A percentile compares a stretch with the other conserved stretches of the same genome.
Evolutionary conservation across 2,888 invertebrate genomes (phyloP).

Genomic region (Drosophila meridionalis): DNA sequence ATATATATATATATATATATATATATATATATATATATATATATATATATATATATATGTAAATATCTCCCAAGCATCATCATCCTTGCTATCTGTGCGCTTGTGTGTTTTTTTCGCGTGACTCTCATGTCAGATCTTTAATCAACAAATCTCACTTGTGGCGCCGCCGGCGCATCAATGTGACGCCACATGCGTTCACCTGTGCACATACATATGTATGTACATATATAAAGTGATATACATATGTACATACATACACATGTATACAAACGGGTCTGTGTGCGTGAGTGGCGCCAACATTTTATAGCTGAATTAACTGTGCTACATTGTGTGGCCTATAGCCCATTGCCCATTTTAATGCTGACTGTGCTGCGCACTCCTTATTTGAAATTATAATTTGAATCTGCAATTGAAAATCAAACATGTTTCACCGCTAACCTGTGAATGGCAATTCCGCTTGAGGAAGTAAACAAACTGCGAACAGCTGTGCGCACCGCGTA

Average conservation of each 20-base stretch:
- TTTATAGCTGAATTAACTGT: constrained; percentile 28
- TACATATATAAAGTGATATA: background rate
- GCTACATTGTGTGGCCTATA: constrained; percentile 11
- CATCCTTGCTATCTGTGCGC: constrained; percentile 45
- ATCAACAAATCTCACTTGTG: constrained; percentile 53
- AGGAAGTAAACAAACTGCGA: constrained; percentile 44
- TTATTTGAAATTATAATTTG: constrained; percentile 34
- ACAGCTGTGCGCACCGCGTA: constrained; percentile 36
- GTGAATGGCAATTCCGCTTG: constrained; percentile 32
- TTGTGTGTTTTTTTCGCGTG: constrained; percentile 63
- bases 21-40: no score
- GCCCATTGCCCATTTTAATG: background rate
- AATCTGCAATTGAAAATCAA: constrained; percentile 32
- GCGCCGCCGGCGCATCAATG: constrained; percentile 57
- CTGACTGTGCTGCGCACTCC: background rate
- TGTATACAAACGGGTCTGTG: background rate
- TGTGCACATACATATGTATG: background rate
- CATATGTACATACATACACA: no score
- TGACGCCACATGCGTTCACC: constrained; percentile 43
- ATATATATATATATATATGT: background rate
- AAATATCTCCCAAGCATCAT: constrained; percentile 31
- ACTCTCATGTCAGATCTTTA: constrained; percentile 68
- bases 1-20: no score
- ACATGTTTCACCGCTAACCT: constrained; percentile 23
- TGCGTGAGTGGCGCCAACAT: constrained; percentile 44